Evolutionary conservation across 2,888 invertebrate species (phyloP), one percentile per base, ranked within the genome.

Genomic region (Leuctra nigra): DNA sequence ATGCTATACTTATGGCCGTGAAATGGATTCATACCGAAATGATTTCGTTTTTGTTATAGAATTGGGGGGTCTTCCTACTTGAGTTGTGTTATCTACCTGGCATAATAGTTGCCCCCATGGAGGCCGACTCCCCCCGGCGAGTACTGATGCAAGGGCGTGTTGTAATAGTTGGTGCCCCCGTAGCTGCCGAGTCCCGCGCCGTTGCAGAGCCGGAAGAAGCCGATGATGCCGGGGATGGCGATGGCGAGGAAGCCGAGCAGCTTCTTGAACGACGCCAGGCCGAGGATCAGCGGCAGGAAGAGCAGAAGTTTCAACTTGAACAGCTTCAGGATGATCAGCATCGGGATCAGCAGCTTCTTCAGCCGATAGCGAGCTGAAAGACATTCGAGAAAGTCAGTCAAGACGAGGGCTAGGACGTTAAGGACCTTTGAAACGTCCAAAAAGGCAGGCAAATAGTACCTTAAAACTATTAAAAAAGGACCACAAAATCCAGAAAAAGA

Each of bases 171-270:
- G 55, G 70, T 69, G 50, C 67, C 70, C 0, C 77, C 75, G 62
- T 72, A 73, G 0, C 78, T 78, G 1, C 82, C 81, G 2, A 78
- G 77, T 11, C 81, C 68, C 64, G 81, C 77, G 0, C 88, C 88
- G 64, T 86, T 87, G 76, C 88, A 91, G 64, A 91, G 77, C 68
- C 89, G 89, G 71, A 90, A 88, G 75, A 88, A 91, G 25, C 87
- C 91, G 66, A 91, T 89, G 0, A 89, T 73, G 61, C 90, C 87
- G 55, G 91, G 91, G 60, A 91, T 75, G 36, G 89, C 79, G 25
- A 91, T 81, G 11, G 89, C 89, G 67, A 88, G 76, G 70, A 91
- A 83, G 41, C 87, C 87, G 0, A 91, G 77, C 70, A 91, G 79
- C 68, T 91, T 91, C 73, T 91, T 90, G 68, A 91, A 86, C 52